Conservation (phyloP, 1,140 invertebrate species). For the Parapsyche elsis region DNA sequence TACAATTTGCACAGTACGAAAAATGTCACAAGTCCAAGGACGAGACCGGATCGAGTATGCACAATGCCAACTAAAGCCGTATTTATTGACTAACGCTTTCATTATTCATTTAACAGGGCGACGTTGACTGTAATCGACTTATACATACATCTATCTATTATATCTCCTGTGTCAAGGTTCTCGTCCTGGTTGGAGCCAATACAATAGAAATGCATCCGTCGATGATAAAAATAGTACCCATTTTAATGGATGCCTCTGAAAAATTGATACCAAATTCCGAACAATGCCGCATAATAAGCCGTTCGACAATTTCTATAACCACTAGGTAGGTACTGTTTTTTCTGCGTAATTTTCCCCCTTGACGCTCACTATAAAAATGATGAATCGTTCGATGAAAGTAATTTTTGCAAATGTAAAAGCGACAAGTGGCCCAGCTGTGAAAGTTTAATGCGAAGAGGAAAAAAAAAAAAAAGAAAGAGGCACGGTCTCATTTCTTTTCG, state of each 20-base stretch:
- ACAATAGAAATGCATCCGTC: too few species aligned
- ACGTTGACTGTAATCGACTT: constrained; percentile 23
- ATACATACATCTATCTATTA: background rate
- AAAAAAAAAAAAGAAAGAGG: background rate
- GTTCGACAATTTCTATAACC: too few species aligned
- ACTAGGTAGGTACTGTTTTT: too few species aligned
- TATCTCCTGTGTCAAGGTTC: constrained; percentile 7
- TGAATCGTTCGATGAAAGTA: background rate
- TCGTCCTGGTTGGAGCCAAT: background rate
- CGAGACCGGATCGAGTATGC: background rate
- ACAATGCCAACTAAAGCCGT: background rate
- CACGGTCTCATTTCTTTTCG: background rate
- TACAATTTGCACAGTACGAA: background rate
- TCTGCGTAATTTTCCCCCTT: too few species aligned
- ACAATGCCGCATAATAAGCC: too few species aligned
- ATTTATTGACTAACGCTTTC: background rate
- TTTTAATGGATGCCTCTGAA: too few species aligned
- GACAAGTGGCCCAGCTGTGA: constrained; percentile 2
- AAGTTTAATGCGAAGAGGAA: background rate
- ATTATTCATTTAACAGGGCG: constrained; percentile 16
- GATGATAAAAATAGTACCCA: too few species aligned
- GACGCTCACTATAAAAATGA: too few species aligned
- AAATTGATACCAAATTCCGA: too few species aligned
- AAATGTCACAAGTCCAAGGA: background rate
- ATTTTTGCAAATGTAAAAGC: background rate